Evolutionary conservation across 37 sponge, comb jelly and placozoan species (phyloP).

Genomic region (Amphimedon queenslandica): DNA sequence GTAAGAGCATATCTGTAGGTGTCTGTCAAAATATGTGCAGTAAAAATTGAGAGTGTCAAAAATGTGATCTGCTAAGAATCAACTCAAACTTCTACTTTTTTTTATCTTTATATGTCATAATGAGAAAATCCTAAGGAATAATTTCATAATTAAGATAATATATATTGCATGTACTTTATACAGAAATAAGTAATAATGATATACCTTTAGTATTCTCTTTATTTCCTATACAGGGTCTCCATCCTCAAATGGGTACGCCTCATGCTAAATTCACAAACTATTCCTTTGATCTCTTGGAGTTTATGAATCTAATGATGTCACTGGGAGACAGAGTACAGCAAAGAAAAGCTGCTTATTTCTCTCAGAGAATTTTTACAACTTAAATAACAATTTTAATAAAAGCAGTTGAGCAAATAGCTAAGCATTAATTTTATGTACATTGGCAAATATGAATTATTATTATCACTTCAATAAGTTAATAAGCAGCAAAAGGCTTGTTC

Average conservation of each 20-base stretch:
- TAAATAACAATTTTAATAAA: no score
- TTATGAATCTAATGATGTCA: constrained; percentile 57
- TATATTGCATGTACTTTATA: background rate
- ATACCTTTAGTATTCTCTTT: no score
- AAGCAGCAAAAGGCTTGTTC: constrained; percentile 42
- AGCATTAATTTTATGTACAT: no score
- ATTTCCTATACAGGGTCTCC: constrained; percentile 62
- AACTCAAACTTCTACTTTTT: no score
- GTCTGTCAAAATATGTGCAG: no score
- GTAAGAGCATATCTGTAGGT: no score
- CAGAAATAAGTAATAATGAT: no score
- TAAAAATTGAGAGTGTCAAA: no score
- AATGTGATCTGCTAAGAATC: no score
- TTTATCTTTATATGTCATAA: background rate
- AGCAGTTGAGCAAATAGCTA: no score
- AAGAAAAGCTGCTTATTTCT: constrained; percentile 21
- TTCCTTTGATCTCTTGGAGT: constrained; percentile 74
- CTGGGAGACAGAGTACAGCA: constrained; percentile 56
- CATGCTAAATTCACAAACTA: constrained; percentile 93
- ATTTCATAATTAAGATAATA: background rate
- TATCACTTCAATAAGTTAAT: no score
- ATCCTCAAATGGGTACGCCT: constrained; percentile 61
- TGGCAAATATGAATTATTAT: no score
- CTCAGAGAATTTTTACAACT: background rate
- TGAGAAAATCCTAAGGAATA: background rate